phyloP scores from a whole-genome alignment of 2,888 invertebrate species.

The Orgyia antiqua region DNA sequence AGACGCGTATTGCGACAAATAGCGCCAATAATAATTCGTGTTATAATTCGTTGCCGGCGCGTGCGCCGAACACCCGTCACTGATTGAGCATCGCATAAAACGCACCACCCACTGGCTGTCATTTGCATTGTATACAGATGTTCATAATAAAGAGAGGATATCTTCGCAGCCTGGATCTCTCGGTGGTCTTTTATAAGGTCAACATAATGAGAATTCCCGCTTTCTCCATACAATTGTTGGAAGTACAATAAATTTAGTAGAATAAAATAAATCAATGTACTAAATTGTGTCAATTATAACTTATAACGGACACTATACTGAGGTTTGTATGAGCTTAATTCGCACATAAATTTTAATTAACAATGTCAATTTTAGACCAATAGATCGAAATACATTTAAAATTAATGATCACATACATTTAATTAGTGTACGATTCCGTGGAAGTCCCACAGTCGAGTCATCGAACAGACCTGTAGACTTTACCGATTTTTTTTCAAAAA shows the following conservation, averaged over 20 bases:
- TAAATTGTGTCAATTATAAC: too few relatives aligned
- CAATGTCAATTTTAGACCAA: too few relatives aligned
- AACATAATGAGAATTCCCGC: constrained; percentile 20
- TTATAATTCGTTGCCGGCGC: constrained; percentile 48
- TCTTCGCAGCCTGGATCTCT: constrained; percentile 19
- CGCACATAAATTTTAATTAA: too few relatives aligned
- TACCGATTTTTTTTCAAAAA: too few relatives aligned
- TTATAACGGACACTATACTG: too few relatives aligned
- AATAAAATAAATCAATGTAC: too few relatives aligned
- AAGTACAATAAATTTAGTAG: constrained; percentile 32
- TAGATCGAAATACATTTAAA: too few relatives aligned
- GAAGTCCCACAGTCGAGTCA: too few relatives aligned
- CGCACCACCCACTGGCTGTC: constrained; percentile 60
- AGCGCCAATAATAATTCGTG: constrained; percentile 59
- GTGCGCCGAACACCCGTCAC: constrained; percentile 60
- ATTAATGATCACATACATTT: too few relatives aligned
- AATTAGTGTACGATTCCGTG: too few relatives aligned
- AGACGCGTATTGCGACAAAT: constrained; percentile 49
- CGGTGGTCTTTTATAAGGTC: constrained; percentile 26
- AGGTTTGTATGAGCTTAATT: too few relatives aligned
- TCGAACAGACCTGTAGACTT: too few relatives aligned
- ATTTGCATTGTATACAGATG: constrained; percentile 44
- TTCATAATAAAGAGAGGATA: constrained; percentile 32
- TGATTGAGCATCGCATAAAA: constrained; percentile 64
- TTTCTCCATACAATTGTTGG: constrained; percentile 19